Evolutionary conservation across 2,797 vertebrate species (phyloP).

Genomic region (Hafferia zeledoni): DNA sequence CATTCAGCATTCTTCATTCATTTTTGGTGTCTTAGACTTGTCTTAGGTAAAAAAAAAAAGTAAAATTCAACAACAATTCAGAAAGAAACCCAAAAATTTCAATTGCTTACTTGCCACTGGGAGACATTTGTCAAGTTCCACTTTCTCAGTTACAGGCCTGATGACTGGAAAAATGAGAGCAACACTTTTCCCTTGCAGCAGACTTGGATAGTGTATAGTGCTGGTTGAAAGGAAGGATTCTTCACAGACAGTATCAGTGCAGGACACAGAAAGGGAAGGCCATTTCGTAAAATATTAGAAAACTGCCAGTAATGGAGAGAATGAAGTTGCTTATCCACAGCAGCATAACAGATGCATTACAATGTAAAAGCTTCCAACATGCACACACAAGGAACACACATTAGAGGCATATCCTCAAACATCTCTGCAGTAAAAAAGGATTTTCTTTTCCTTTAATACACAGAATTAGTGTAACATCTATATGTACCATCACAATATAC

Average conservation of each 20-base stretch:
- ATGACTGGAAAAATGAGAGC: neutral
- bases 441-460: neutral
- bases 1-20: fast-evolving
- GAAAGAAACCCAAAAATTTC: neutral
- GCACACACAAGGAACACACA: neutral
- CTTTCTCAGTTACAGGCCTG: neutral
- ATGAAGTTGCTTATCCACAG: neutral
- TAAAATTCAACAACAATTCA: neutral
- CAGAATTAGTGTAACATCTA: neutral
- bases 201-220: neutral
- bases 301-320: neutral
- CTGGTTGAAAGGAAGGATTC: neutral
- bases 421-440: neutral
- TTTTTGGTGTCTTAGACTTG: neutral
- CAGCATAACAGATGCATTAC: neutral
- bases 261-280: neutral
- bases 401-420: neutral
- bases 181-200: neutral
- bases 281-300: neutral
- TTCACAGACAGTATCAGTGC: neutral
- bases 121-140: neutral
- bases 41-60: neutral
- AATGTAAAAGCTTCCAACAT: neutral
- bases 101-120: neutral
- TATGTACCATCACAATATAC: neutral